Evolutionary conservation across 2,797 vertebrate species (phyloP), one percentile per base, ranked within the genome.

Genomic region (Poecile montanus): DNA sequence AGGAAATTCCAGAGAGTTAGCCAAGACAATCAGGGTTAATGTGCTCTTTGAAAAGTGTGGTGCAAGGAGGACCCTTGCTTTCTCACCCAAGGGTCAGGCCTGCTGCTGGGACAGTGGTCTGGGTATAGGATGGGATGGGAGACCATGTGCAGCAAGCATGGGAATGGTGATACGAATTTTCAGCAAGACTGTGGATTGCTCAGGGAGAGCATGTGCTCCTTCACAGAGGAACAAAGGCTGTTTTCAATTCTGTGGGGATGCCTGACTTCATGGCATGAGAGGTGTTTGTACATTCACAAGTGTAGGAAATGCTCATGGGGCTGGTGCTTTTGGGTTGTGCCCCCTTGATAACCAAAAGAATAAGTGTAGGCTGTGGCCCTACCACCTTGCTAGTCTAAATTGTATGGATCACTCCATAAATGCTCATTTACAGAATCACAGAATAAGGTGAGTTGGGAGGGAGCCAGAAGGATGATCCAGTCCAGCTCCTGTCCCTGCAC

Each of bases 1-100:
- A 97, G 97, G 97, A 97, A 97, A 97, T 97, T 97, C 97, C 97
- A 97, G 91, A 91, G 92, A 89, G 91, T 95, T 96, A 92, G 96
- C 95, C 97, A 97, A 97, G 96, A 96, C 94, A 97, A 96, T 97
- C 96, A 97, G 92, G 94, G 91, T 95, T 97, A 89, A 97, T 92
- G 93, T 91, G 85, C 85, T 96, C 81, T 97, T 93, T 94, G 83
- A 95, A 76, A 95, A 94, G 91, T 81, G 87, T 95, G 87, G 92
- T 93, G 44, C 75, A 85, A 92, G 88, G 78, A 88, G 93, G 93
- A 96, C 85, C 72, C 86, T 77, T 1, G 0, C 45, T 90, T 95
- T 95, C 77, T 93, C 86, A 93, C 77, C 83, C 58, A 62, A 77
- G 92, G 70, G 86, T 96, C 94, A 87, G 84, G 50, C 56, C 45